These are phyloP conservation scores for Esox niger DNA, from an alignment of 2,113 vertebrate genomes.

Conservation along the genomic window DNA sequence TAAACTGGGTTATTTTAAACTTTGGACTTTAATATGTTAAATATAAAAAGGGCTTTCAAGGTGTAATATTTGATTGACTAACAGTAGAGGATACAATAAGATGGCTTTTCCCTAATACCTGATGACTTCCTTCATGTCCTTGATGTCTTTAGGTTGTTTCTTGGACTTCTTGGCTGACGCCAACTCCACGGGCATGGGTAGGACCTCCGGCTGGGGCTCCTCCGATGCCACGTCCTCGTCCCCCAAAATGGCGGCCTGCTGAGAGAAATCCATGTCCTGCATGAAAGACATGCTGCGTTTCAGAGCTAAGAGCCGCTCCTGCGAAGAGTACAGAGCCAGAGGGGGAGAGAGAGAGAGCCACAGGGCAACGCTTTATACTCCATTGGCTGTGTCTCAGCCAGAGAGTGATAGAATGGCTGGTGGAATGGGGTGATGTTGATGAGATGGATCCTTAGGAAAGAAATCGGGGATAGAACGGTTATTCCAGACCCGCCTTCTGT, in stretches of 20 bases:
- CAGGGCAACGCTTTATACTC: constrained; percentile 69
- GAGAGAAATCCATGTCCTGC: constrained; percentile 99
- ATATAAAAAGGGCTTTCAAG: too few relatives aligned
- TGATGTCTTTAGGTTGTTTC: constrained; percentile 80
- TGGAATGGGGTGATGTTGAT: constrained; percentile 65
- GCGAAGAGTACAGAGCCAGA: constrained; percentile 73
- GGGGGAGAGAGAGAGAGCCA: constrained; percentile 64
- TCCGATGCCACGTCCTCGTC: constrained; percentile 85
- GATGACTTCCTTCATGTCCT: constrained; percentile 90
- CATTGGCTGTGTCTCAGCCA: constrained; percentile 39
- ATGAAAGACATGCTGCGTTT: constrained; percentile 99
- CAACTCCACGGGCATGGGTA: constrained; percentile 84
- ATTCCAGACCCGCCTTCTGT: too few relatives aligned
- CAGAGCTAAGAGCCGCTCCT: constrained; percentile 97
- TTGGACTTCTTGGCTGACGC: constrained; percentile 91
- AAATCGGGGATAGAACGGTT: too few relatives aligned
- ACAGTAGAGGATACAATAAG: too few relatives aligned
- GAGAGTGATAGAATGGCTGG: not conserved
- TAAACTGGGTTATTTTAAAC: too few relatives aligned
- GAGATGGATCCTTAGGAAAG: constrained; percentile 18
- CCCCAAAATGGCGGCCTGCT: constrained; percentile 97
- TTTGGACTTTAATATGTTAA: too few relatives aligned
- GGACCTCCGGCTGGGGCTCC: constrained; percentile 83
- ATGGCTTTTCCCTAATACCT: constrained; percentile 71
- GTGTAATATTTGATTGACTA: too few relatives aligned